Evolutionary conservation across 2,113 vertebrate genomes (phyloP).

Genomic region (Eonycteris spelaea): DNA sequence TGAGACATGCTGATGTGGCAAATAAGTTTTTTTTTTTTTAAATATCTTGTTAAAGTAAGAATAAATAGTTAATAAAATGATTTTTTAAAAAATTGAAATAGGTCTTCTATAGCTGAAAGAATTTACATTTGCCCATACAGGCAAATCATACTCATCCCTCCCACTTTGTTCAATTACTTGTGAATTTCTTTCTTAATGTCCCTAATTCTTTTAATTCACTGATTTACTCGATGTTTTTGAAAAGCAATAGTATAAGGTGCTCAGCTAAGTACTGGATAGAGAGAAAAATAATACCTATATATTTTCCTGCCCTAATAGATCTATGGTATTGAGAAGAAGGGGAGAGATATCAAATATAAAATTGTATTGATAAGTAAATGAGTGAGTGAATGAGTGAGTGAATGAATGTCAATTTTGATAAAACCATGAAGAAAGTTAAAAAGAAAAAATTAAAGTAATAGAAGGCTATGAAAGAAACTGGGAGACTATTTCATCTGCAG

Average conservation of each 20-base stretch:
- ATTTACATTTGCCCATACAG: background rate
- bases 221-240: background rate
- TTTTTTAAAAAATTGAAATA: background rate
- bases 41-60: background rate
- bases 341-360: background rate
- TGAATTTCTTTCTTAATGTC: background rate
- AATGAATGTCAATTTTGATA: background rate
- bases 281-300: background rate
- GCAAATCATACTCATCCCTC: background rate
- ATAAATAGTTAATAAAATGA: background rate
- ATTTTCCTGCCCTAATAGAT: background rate
- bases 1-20: background rate
- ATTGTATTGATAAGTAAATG: background rate
- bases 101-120: background rate
- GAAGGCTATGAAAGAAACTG: background rate
- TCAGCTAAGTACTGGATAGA: background rate
- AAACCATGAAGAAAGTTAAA: background rate
- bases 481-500: background rate
- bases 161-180: background rate
- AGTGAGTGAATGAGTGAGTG: background rate
- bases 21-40: background rate
- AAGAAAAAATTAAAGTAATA: background rate
- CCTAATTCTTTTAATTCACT: background rate
- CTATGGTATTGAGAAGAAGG: background rate
- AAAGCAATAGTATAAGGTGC: background rate